Conservation (phyloP, 2,797 vertebrate genomes). For the Falco concolor region DNA sequence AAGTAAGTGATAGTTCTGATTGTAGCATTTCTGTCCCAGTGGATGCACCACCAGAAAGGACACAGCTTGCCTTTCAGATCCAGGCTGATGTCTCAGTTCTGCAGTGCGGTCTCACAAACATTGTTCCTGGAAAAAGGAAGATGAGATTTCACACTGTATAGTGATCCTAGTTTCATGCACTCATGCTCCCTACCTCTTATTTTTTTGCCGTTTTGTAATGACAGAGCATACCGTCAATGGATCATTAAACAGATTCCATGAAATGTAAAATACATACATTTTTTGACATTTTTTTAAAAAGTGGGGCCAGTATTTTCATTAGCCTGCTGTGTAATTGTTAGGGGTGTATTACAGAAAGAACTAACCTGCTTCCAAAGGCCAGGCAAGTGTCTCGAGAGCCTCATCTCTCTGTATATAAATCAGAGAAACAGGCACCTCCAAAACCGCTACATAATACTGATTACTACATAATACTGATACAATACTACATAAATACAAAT, state of each 20-base stretch:
- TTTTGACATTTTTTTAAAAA: neutral
- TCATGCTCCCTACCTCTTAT: neutral
- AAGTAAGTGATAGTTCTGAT: neutral
- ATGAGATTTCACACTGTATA: neutral
- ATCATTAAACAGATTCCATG: neutral
- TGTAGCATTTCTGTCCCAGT: neutral
- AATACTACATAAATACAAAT: no score
- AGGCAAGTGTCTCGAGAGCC: neutral
- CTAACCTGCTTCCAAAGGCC: neutral
- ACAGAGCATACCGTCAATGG: neutral
- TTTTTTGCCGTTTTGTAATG: neutral
- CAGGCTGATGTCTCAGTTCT: neutral
- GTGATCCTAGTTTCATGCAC: neutral
- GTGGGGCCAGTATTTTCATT: neutral
- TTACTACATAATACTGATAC: no score
- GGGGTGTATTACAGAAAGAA: neutral
- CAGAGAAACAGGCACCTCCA: neutral
- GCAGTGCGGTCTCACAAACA: accelerated
- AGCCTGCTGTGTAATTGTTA: neutral
- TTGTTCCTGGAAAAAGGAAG: neutral
- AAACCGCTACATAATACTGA: neutral
- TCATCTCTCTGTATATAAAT: neutral
- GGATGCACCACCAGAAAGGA: neutral
- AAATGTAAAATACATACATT: neutral
- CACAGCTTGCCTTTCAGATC: neutral